Conservation (phyloP, 2,888 invertebrate genomes). For the Cantharis rustica region DNA sequence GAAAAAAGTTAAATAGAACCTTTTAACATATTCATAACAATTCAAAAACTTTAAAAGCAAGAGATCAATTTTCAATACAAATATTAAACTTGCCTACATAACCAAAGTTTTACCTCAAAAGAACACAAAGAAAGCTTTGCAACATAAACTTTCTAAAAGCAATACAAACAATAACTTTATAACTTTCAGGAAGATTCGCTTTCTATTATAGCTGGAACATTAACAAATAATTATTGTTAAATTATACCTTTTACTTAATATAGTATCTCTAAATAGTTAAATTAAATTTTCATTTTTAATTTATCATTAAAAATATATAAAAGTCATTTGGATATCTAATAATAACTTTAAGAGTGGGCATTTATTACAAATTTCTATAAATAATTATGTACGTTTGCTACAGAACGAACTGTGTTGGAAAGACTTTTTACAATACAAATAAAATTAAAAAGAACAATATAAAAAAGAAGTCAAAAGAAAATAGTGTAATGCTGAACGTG, state of each 20-base stretch:
- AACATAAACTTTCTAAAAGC: constrained; percentile 24
- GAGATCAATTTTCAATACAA: constrained; percentile 43
- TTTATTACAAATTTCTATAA: not conserved
- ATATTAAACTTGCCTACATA: constrained; percentile 41
- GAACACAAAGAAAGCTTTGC: constrained; percentile 25
- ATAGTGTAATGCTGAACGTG: constrained; percentile 42
- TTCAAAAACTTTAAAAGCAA: constrained; percentile 38
- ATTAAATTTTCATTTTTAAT: not conserved
- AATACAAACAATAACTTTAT: constrained; percentile 19
- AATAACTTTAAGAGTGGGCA: not conserved
- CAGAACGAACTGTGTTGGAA: not conserved
- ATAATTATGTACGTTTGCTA: not conserved
- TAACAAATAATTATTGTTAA: constrained; percentile 22
- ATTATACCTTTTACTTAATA: not conserved
- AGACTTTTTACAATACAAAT: not conserved
- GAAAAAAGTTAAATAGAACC: constrained; percentile 33
- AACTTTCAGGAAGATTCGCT: constrained; percentile 9
- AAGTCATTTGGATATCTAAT: not conserved
- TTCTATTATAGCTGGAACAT: constrained; percentile 2
- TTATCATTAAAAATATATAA: not conserved
- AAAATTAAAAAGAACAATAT: constrained; percentile 6
- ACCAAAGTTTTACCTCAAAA: constrained; percentile 29
- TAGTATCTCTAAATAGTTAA: not conserved
- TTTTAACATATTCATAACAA: constrained; percentile 42
- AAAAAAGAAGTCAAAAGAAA: constrained; percentile 16